These are phyloP conservation scores for Bufo bufo DNA, from an alignment of 2,113 vertebrate genomes.

Conservation along the genomic window DNA sequence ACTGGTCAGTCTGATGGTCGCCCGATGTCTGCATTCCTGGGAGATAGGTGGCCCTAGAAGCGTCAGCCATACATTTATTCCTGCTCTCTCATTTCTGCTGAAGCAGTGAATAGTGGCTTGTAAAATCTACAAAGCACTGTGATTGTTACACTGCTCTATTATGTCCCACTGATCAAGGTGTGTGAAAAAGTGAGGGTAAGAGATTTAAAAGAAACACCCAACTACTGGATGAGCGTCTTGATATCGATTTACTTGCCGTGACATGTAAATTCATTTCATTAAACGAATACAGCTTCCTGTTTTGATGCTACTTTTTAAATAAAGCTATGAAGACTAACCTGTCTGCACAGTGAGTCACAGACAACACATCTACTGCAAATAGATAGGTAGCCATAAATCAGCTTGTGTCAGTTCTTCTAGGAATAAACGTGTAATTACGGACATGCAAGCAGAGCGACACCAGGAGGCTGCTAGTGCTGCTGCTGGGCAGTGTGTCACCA, in stretches of 20 bases:
- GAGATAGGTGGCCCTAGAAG: no score
- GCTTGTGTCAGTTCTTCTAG: not conserved
- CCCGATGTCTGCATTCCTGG: no score
- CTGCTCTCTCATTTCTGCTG: not conserved
- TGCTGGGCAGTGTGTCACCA: no score
- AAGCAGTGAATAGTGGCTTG: not conserved
- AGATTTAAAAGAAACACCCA: slow-evolving; percentile 3
- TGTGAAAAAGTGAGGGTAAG: not conserved
- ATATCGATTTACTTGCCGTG: not conserved
- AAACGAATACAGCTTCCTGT: not conserved
- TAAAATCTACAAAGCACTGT: not conserved
- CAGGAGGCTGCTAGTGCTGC: not conserved
- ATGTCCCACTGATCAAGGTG: not conserved
- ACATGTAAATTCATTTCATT: not conserved
- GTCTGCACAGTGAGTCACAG: not conserved
- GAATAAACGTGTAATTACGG: not conserved
- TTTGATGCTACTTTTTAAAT: not conserved
- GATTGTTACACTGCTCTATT: not conserved
- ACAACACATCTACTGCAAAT: no score
- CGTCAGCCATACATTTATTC: no score
- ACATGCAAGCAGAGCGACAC: slow-evolving; percentile 1
- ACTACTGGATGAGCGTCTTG: not conserved
- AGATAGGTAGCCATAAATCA: not conserved
- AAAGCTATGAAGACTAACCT: not conserved
- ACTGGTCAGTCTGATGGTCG: no score